Base-by-base conservation (phyloP, 2,113 vertebrate genomes). In the Ammodytes dubius region DNA sequence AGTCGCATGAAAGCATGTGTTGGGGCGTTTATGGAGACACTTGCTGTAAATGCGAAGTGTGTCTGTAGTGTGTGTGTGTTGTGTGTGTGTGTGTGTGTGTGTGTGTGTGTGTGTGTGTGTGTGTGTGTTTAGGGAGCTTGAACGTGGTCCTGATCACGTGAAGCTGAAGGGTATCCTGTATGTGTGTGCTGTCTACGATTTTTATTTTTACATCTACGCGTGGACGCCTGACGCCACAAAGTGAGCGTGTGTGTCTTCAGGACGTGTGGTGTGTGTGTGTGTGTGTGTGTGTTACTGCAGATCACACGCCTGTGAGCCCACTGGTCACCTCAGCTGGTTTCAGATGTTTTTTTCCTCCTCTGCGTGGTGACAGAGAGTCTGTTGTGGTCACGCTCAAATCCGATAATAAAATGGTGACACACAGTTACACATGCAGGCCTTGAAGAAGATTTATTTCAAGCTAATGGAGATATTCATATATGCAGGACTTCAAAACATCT, bases 21-120 rank as follows among this genome's bases (percentile, higher is more conserved):
- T 6, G 39, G 76, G 75, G 92, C 87, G 92, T 93, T 93, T 92
- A 94, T 89, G 91, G 88, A 84, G 83, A 91, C 90, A 74, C 83
- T 68, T 84, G 84, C 88, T 89, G 83, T 83, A 58, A 86, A n/a
- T n/a, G n/a, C n/a, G n/a, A n/a, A 83, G 74, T 81, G 75, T 86
- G 87, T 83, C 61, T 79, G 35, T 78, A 68, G 70, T 66, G 69
- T 53, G 45, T 14, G 40, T 63, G 64, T 64, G 81, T 69, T 77
- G 73, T 65, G 70, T 65, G 68, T 56, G 39, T n/a, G 43, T 64
- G 64, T 65, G 81, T 69, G 61, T 78, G 74, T 65, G 73, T 67
- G 70, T 56, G 40, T 19, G 43, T 59, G 67, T 65, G 80, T 58
- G 61, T 79, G 74, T 69, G 74, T 68, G 70, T 59, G 45, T 27